Conservation (phyloP, 1,140 invertebrate species). For the Episyrphus balteatus region DNA sequence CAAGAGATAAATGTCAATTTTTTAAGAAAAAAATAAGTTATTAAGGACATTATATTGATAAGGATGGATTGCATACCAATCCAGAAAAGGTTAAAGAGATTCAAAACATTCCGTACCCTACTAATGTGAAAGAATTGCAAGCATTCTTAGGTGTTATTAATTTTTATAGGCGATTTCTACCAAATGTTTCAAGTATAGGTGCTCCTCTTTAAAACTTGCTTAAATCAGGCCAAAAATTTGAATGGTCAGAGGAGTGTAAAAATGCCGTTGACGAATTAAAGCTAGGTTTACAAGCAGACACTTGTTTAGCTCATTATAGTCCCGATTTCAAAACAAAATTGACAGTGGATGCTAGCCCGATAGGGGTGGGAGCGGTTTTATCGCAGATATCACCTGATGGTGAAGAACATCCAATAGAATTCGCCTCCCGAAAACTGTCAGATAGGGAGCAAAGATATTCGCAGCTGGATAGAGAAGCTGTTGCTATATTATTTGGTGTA, state of each 20-base stretch:
- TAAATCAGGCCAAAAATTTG: neutral
- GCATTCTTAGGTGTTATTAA: slow-evolving; percentile 22
- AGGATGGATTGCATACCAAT: slow-evolving; percentile 13
- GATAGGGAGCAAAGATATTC: neutral
- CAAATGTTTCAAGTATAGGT: slow-evolving; percentile 18
- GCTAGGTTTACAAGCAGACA: neutral
- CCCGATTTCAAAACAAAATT: neutral
- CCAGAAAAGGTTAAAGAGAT: slow-evolving; percentile 16
- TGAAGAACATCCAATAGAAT: neutral
- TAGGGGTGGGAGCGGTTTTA: neutral
- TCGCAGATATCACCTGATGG: neutral
- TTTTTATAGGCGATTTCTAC: slow-evolving; percentile 30
- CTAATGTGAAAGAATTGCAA: slow-evolving; percentile 16
- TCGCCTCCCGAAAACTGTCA: neutral
- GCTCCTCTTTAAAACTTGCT: slow-evolving; percentile 19
- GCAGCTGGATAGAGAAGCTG: neutral
- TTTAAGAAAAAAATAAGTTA: slow-evolving; percentile 19
- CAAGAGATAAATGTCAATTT: slow-evolving; percentile 12
- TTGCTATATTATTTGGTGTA: neutral
- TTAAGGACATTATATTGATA: slow-evolving; percentile 21
- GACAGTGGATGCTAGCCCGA: neutral
- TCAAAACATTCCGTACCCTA: slow-evolving; percentile 10
- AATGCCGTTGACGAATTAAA: neutral
- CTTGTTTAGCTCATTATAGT: neutral
- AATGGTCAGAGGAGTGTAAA: neutral